Conservation (phyloP, 2,888 invertebrate species). For the Anagyrus pseudococci region DNA sequence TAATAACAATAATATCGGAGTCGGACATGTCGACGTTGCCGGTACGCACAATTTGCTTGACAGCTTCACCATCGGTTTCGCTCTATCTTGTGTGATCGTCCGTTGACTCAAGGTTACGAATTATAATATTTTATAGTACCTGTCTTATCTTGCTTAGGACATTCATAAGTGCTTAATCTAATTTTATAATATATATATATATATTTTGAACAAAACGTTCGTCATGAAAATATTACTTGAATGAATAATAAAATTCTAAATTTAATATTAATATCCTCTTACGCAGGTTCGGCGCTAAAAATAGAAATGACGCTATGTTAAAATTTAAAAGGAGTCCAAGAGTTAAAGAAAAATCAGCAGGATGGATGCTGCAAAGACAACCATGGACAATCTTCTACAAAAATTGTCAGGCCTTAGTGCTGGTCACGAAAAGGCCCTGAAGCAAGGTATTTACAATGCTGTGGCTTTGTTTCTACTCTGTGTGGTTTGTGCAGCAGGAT, state of each 20-base stretch:
- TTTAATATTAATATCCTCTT: background rate
- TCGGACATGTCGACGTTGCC: no score
- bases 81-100: no score
- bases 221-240: no score
- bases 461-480: conserved; percentile 79
- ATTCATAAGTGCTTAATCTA: no score
- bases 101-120: no score
- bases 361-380: conserved; percentile 64
- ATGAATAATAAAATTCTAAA: no score
- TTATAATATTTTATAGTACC: no score
- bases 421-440: conserved; percentile 87
- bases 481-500: conserved; percentile 73
- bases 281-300: conserved; percentile 14
- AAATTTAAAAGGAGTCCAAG: conserved; percentile 8
- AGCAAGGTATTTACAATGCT: conserved; percentile 90
- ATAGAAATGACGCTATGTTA: conserved; percentile 24
- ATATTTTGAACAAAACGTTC: background rate
- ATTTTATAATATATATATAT: background rate
- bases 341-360: background rate
- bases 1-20: no score
- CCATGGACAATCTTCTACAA: conserved; percentile 74
- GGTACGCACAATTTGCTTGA: no score
- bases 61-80: no score
- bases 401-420: conserved; percentile 74
- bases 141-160: no score